Conservation (phyloP, 1,140 invertebrate genomes). For the Trachymyrmex cornetzi region DNA sequence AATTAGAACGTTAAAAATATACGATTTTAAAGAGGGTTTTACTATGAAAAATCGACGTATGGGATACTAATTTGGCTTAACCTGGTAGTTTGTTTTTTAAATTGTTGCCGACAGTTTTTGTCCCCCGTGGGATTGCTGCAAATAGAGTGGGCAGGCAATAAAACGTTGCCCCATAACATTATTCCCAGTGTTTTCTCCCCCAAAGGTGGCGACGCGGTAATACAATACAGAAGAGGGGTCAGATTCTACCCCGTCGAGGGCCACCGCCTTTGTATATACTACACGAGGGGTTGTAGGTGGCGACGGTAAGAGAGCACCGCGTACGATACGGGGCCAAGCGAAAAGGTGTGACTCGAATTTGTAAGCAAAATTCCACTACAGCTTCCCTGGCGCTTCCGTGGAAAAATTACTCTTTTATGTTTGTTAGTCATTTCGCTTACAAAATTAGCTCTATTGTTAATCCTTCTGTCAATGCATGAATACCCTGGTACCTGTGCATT, state of each 20-base stretch:
- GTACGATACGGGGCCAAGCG: slow-evolving; percentile 59
- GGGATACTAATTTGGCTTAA: slow-evolving; percentile 47
- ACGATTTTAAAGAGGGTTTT: not conserved
- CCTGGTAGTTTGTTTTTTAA: slow-evolving; percentile 69
- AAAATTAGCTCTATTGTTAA: not conserved
- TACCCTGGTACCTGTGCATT: too few relatives aligned
- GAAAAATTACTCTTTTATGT: not conserved
- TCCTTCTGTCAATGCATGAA: too few relatives aligned
- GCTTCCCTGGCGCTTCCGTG: not conserved
- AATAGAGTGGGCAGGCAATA: slow-evolving; percentile 78
- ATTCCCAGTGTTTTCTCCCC: slow-evolving; percentile 75
- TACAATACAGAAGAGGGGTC: slow-evolving; percentile 81
- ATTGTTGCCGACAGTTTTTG: slow-evolving; percentile 61
- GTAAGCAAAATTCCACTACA: slow-evolving; percentile 49
- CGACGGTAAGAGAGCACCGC: slow-evolving; percentile 52
- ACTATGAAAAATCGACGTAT: not conserved
- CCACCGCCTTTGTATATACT: slow-evolving; percentile 70
- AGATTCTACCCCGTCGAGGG: slow-evolving; percentile 77
- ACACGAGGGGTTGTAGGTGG: slow-evolving; percentile 55
- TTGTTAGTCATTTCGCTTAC: not conserved
- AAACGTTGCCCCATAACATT: slow-evolving; percentile 79
- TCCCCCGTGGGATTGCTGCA: slow-evolving; percentile 67
- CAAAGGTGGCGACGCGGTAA: slow-evolving; percentile 80
- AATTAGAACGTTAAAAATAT: not conserved
- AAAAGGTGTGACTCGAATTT: slow-evolving; percentile 65